Evolutionary conservation across 2,113 vertebrate genomes (phyloP).

Genomic region (Anoplopoma fimbria): DNA sequence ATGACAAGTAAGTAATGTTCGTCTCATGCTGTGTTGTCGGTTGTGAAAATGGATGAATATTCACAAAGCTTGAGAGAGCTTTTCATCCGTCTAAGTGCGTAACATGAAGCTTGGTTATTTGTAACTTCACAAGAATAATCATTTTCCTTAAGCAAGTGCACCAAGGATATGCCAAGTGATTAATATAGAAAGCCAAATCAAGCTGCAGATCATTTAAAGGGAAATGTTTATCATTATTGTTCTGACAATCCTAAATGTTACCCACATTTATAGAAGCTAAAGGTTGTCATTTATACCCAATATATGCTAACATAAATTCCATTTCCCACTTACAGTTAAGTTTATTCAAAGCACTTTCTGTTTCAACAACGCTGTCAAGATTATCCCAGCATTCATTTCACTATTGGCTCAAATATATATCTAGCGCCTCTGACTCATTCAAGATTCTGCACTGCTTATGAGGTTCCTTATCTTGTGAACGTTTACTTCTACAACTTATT

Average conservation of each 20-base stretch:
- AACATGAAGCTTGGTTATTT: conserved; percentile 23
- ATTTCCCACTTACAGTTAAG: not conserved
- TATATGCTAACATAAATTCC: not conserved
- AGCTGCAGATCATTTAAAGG: conserved; percentile 15
- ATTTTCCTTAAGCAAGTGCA: conserved; percentile 3
- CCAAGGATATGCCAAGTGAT: conserved; percentile 29
- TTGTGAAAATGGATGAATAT: conserved; percentile 34
- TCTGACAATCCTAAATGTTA: conserved; percentile 17
- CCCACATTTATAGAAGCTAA: not conserved
- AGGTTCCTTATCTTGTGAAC: not conserved
- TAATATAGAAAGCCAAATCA: conserved; percentile 27
- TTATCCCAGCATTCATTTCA: not conserved
- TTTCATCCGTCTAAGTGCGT: conserved; percentile 24
- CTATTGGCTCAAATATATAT: not conserved
- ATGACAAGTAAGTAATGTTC: conserved; percentile 85
- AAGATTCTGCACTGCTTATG: not conserved
- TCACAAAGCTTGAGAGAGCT: not conserved
- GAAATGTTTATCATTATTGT: conserved; percentile 33
- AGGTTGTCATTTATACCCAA: not conserved
- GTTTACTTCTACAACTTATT: not conserved
- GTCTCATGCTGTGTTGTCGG: conserved; percentile 4
- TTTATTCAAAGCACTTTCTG: not conserved
- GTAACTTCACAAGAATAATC: conserved; percentile 3
- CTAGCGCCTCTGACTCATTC: not conserved
- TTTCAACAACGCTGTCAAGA: not conserved